These are phyloP conservation scores for Microplitis mediator DNA, from an alignment of 1,140 invertebrate genomes.

Conservation along the genomic window DNA sequence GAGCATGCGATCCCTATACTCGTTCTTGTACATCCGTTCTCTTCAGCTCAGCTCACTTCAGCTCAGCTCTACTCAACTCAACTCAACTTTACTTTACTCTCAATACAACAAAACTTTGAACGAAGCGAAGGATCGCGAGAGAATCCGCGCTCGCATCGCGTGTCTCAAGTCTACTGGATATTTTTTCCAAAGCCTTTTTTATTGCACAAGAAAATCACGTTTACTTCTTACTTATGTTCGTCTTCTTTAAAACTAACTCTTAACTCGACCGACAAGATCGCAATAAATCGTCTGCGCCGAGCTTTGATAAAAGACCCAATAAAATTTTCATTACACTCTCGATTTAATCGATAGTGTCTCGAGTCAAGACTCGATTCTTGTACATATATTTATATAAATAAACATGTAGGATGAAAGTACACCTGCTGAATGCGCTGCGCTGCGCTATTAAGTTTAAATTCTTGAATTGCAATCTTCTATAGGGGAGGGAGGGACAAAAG, in stretches of 20 bases:
- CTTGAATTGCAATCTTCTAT: too few relatives aligned
- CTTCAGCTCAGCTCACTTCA: too few relatives aligned
- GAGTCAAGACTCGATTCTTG: neutral
- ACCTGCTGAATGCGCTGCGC: too few relatives aligned
- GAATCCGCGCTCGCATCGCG: neutral
- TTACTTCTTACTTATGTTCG: neutral
- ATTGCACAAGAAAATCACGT: too few relatives aligned
- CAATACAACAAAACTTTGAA: neutral
- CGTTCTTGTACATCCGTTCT: too few relatives aligned
- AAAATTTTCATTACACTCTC: neutral
- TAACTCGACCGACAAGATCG: constrained; percentile 1
- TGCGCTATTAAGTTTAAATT: too few relatives aligned
- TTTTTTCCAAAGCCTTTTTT: neutral
- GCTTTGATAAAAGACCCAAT: neutral
- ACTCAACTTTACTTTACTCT: neutral
- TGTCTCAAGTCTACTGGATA: neutral
- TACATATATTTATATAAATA: too few relatives aligned
- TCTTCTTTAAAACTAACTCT: neutral
- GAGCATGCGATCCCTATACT: too few relatives aligned
- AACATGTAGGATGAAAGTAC: neutral
- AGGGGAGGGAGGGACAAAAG: too few relatives aligned
- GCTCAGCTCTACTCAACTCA: too few relatives aligned
- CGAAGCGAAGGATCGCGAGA: neutral
- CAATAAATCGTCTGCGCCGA: neutral
- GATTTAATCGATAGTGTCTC: neutral